phyloP scores from a whole-genome alignment of 1,140 invertebrate species.

The Philopotamus ludificatus region DNA sequence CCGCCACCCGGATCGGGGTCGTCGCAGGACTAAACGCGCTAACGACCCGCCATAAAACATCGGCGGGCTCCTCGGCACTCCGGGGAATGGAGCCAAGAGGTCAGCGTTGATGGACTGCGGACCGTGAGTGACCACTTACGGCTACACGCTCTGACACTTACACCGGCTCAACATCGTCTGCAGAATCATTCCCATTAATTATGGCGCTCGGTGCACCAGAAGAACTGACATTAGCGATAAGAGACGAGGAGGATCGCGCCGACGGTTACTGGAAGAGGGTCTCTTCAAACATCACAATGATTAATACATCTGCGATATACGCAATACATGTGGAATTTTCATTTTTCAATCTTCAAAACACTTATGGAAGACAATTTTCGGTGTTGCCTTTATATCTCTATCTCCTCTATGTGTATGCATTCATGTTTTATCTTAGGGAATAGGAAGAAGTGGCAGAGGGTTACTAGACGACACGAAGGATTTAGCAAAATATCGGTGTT shows the following conservation, averaged over 20 bases:
- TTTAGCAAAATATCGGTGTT: no score
- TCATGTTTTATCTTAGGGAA: no score
- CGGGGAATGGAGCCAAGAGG: conserved; percentile 3
- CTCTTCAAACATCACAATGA: no score
- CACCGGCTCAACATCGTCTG: not conserved
- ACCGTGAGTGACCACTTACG: conserved; percentile 7
- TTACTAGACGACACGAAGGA: no score
- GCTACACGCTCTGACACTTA: not conserved
- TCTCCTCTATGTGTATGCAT: no score
- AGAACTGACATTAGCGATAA: no score
- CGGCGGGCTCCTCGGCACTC: conserved; percentile 4
- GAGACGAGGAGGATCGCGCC: not conserved
- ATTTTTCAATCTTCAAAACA: no score
- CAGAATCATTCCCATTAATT: not conserved
- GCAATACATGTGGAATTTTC: no score
- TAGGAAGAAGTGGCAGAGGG: no score
- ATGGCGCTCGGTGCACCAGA: not conserved
- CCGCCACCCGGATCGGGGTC: not conserved
- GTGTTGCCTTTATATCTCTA: no score
- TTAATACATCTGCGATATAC: no score
- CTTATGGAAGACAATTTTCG: no score
- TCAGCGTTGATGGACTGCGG: conserved; percentile 5
- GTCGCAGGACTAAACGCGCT: not conserved
- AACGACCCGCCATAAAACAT: conserved; percentile 4
- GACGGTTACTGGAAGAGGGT: not conserved